Conservation (phyloP, 2,888 invertebrate genomes). For the Chorisops tibialis region DNA sequence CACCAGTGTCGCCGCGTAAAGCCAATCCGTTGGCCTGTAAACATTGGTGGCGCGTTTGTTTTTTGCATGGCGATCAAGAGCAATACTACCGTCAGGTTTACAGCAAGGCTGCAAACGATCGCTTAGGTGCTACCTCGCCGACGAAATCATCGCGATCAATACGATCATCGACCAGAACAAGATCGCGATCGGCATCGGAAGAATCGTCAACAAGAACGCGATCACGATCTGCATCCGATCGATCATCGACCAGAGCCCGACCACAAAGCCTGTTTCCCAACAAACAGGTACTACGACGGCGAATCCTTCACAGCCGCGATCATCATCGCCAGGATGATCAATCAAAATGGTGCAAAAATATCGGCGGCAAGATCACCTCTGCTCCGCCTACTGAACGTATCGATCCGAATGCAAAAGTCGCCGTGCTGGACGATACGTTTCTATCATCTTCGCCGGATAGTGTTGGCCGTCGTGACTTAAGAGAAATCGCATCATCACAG, state of each 20-base stretch:
- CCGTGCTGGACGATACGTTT: slow-evolving; percentile 51
- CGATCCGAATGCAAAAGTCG: slow-evolving; percentile 44
- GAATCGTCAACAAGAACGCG: slow-evolving; percentile 27
- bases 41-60: slow-evolving; percentile 88
- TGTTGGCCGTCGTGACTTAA: not conserved
- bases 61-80: slow-evolving; percentile 82
- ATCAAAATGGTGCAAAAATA: slow-evolving; percentile 33
- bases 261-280: slow-evolving; percentile 19
- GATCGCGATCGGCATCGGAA: slow-evolving; percentile 19
- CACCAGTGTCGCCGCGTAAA: slow-evolving; percentile 53
- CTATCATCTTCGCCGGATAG: slow-evolving; percentile 36
- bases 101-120: slow-evolving; percentile 57
- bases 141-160: slow-evolving; percentile 27
- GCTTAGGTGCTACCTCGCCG: slow-evolving; percentile 51
- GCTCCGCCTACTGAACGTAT: slow-evolving; percentile 33
- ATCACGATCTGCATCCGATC: slow-evolving; percentile 10
- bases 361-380: slow-evolving; percentile 25
- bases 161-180: slow-evolving; percentile 25
- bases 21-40: slow-evolving; percentile 78
- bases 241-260: slow-evolving; percentile 14
- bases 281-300: slow-evolving; percentile 15
- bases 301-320: not conserved
- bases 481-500: slow-evolving; percentile 10
- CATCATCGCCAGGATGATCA: slow-evolving; percentile 24
- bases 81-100: slow-evolving; percentile 81